Base-by-base conservation (phyloP, 2,888 invertebrate species). In the Ophion costatus region DNA sequence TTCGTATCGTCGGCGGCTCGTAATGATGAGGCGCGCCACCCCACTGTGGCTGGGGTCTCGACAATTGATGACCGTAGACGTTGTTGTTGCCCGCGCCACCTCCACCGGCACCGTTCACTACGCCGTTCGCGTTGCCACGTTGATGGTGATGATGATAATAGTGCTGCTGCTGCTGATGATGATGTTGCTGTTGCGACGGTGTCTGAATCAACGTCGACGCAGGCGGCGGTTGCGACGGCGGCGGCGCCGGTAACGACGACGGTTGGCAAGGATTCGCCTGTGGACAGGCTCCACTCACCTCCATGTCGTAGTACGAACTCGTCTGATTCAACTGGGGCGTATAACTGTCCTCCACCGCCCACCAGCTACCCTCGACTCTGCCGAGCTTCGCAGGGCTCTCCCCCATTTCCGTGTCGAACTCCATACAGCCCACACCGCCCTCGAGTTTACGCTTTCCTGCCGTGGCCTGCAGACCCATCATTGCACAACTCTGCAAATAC, bases 401-500 rank as follows among this genome's bases (percentile, higher is more conserved):
- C 94, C 94, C 93, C 94, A 95, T 91, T 92, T 94, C 94, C 94
- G 94, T 93, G 93, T 95, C 92, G 93, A 92, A 94, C 89, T 91
- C 94, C 94, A 93, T 94, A 94, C 93, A 93, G 90, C 93, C 93
- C 89, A 93, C 93, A 90, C 93, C 92, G 87, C 93, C 93, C 94
- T 96, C 95, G 93, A 95, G 94, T 94, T 96, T 95, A 94, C 96
- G 95, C 95, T 96, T 95, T 92, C 95, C 95, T 94, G 96, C 95
- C 94, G 96, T 95, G 93, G 96, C 96, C 95, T 96, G 96, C 94
- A 96, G 95, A 95, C 96, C 96, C 96, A 96, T 96, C 95, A 96
- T 96, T 95, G 96, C 96, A 95, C 95, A 95, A 94, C 95, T 95
- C 95, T 95, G 94, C 6, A 91, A 92, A 76, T 66, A 24, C 51